Conservation (phyloP, 37 sponge, comb jelly and placozoan genomes). For the Oopsacas minuta region DNA sequence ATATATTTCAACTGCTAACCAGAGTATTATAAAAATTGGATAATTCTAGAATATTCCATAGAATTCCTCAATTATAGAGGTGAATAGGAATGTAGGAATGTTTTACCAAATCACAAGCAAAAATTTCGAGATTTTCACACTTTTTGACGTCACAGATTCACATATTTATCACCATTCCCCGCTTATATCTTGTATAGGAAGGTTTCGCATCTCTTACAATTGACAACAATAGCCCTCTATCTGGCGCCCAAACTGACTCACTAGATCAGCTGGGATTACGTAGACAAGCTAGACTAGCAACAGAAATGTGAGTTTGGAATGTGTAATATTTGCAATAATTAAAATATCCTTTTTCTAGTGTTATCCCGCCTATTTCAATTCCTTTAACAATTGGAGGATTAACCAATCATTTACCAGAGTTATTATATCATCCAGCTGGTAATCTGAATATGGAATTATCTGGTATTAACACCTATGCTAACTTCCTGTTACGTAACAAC, state of each 20-base stretch:
- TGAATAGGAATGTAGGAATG: too few relatives aligned
- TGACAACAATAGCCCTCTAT: background rate
- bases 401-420: background rate
- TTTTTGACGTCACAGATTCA: background rate
- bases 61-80: too few relatives aligned
- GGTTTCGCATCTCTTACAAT: background rate
- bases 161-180: background rate
- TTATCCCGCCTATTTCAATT: background rate
- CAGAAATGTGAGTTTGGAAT: background rate
- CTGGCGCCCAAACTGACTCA: conserved; percentile 19
- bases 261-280: background rate
- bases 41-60: too few relatives aligned
- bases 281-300: background rate
- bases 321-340: background rate
- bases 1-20: too few relatives aligned
- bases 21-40: too few relatives aligned
- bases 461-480: conserved; percentile 2
- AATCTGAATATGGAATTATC: background rate
- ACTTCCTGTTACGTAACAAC: background rate
- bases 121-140: too few relatives aligned
- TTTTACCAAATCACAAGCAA: too few relatives aligned
- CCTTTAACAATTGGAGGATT: background rate
- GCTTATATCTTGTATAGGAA: too few relatives aligned
- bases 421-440: background rate
- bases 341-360: background rate